Conservation (phyloP, 2,888 invertebrate species). For the Dendrolimus houi region DNA sequence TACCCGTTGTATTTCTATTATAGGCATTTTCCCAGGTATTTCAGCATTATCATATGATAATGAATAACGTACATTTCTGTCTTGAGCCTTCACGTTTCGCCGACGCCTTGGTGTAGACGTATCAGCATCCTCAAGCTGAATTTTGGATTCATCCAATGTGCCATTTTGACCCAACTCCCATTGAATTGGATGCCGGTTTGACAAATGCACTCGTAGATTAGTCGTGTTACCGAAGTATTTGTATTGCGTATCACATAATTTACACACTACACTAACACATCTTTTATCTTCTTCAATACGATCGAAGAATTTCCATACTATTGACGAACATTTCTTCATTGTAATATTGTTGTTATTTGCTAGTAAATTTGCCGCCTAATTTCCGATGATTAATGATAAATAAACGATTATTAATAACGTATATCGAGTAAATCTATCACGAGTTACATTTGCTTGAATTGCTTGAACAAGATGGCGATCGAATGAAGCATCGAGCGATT, state of each 20-base stretch:
- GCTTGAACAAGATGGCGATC: conserved; percentile 46
- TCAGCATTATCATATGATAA: conserved; percentile 48
- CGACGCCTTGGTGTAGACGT: conserved; percentile 17
- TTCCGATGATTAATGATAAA: conserved; percentile 30
- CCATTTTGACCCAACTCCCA: conserved; percentile 62
- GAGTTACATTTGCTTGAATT: conserved; percentile 21
- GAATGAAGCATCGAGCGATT: conserved; percentile 35
- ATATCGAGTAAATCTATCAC: conserved; percentile 56
- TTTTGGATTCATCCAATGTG: conserved; percentile 40
- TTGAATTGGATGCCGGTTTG: conserved; percentile 63
- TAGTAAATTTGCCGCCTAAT: conserved; percentile 48
- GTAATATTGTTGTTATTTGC: conserved; percentile 32
- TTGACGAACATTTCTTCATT: conserved; percentile 62
- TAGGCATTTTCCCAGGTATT: conserved; percentile 38
- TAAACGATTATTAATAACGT: conserved; percentile 38
- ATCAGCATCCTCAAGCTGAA: conserved; percentile 39
- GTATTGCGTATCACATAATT: conserved; percentile 63
- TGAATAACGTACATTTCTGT: conserved; percentile 60
- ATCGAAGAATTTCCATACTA: conserved; percentile 67
- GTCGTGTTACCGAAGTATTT: conserved; percentile 70
- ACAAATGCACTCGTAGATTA: conserved; percentile 56
- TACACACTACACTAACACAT: conserved; percentile 60
- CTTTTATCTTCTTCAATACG: conserved; percentile 49
- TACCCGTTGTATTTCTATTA: conserved; percentile 62
- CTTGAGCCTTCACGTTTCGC: not conserved